Base-by-base conservation (phyloP, 64 coral and sea anemone genomes). In the Porites lutea region DNA sequence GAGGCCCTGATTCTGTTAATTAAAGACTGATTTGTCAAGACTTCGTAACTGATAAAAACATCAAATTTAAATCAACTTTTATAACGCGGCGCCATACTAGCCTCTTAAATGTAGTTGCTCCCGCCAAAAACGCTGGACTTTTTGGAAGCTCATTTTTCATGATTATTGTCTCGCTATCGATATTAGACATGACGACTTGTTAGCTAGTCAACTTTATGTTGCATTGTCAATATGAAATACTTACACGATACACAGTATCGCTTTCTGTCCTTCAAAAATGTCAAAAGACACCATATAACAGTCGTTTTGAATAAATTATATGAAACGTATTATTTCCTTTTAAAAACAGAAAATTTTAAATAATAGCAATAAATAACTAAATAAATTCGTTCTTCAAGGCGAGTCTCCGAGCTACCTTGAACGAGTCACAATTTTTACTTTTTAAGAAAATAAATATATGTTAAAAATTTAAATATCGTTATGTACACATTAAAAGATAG, bases 171-270 rank as follows among this genome's bases (percentile, higher is more conserved):
- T 6, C 18, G 73, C 43, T 6, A 19, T 18, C 73, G 51, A 76
- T 76, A 76, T 49, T 16, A 51, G 43, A 76, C 47, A 51, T 76
- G 46, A 50, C 51, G 43, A 76, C 47, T 76, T 76, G 46, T 50
- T 76, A 76, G 4, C 16, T 15, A 18, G 73, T 18, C 73, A 46
- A 76, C 48, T 6, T 7, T 8, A 18, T 50, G 15, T 51, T 37
- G 27, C 27, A 37, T 37, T 47, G 62, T 47, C 46, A 84, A 69
- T 69, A 68, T 68, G 81, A 84, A 84, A 66, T 84, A 84, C 81
- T 23, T 18, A 51, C 3, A 51, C 59, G 52, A 84, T 84, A 84
- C 81, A 84, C 3, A 14, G 81, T 84, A 84, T 84, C 46, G 18
- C 65, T n/a, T 19, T 16, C 18, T 51, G 15, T 68, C 9, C 51